These are phyloP conservation scores for Rhipidura dahli DNA, from an alignment of 2,113 vertebrate genomes.

Conservation along the genomic window DNA sequence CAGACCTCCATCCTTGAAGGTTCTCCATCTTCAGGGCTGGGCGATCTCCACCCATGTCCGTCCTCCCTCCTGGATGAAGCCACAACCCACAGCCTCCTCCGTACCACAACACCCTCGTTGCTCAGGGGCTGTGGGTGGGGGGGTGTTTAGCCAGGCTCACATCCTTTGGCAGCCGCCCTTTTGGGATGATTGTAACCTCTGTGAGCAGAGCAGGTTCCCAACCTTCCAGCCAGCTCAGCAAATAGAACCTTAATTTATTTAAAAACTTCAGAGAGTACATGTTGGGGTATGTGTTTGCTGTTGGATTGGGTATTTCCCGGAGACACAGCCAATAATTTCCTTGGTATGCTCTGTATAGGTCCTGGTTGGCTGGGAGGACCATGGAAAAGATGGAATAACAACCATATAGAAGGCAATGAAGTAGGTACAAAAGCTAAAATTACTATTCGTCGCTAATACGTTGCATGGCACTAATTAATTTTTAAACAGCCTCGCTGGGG, in stretches of 20 bases:
- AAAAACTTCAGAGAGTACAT: neutral
- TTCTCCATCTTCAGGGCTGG: neutral
- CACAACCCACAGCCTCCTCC: neutral
- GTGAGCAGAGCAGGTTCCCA: neutral
- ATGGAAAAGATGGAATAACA: neutral
- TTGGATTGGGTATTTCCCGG: neutral
- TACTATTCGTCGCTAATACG: constrained; percentile 11
- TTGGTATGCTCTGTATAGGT: neutral
- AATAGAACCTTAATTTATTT: neutral
- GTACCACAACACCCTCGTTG: fast-evolving
- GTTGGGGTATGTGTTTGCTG: fast-evolving
- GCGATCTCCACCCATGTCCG: neutral
- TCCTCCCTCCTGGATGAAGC: neutral
- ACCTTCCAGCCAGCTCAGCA: neutral
- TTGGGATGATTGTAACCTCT: neutral
- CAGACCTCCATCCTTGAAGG: neutral
- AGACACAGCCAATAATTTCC: neutral
- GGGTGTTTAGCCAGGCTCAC: neutral
- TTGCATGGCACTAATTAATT: constrained; percentile 70
- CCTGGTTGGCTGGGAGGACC: neutral
- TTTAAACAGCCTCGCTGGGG: constrained; percentile 64
- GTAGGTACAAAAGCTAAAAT: constrained; percentile 21
- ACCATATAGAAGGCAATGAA: neutral
- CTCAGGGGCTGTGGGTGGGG: fast-evolving
- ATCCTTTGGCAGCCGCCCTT: neutral